phyloP scores from a whole-genome alignment of 2,888 invertebrate species.

The Aleiodes alternator region DNA sequence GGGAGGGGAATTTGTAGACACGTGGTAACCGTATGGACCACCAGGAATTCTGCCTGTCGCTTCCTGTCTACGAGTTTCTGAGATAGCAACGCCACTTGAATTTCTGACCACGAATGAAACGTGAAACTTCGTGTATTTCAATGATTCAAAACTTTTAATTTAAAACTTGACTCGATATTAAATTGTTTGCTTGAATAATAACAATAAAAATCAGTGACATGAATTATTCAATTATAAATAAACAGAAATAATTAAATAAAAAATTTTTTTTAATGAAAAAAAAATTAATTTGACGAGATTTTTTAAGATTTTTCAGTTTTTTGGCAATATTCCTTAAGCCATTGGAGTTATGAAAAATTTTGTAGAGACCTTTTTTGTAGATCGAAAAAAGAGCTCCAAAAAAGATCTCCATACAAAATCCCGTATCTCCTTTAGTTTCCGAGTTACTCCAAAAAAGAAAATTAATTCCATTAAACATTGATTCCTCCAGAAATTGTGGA shows the following conservation, averaged over 20 bases:
- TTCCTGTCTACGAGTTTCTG: constrained; percentile 1
- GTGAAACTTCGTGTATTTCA: no score
- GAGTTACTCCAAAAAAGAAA: no score
- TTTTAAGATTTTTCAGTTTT: background rate
- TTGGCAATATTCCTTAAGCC: background rate
- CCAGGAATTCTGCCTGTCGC: background rate
- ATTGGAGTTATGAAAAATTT: background rate
- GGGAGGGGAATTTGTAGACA: background rate
- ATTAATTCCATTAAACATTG: no score
- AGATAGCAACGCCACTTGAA: background rate
- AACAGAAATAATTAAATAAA: background rate
- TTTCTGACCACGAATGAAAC: no score
- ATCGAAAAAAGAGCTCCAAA: background rate
- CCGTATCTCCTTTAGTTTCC: no score
- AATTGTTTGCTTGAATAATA: no score
- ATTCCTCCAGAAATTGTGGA: background rate
- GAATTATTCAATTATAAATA: no score
- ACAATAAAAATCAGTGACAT: no score
- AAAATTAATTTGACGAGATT: no score
- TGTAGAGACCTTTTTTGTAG: background rate
- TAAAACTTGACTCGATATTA: no score
- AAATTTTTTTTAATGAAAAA: background rate
- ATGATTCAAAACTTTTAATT: no score
- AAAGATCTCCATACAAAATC: background rate
- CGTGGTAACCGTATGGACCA: constrained; percentile 14